Evolutionary conservation across 2,113 vertebrate genomes (phyloP), one percentile per base, ranked within the genome.

Genomic region (Vidua chalybeata): DNA sequence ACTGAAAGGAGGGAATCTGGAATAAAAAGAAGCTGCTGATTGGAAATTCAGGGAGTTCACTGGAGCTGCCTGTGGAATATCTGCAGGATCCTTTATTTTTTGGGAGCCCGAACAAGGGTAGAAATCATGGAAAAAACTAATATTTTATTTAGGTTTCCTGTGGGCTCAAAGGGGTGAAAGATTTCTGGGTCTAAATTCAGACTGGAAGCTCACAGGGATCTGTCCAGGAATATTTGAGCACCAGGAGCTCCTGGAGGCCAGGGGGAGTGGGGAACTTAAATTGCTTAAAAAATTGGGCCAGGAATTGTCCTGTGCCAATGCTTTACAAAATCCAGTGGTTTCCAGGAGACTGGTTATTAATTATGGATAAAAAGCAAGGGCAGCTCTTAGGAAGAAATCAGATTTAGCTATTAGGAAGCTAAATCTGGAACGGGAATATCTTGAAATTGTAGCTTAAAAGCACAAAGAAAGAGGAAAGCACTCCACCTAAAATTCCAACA

Each of bases 401-500:
- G 35, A 35, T 35, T 35, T 35, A 35, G 35, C 35, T 35, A 35
- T 35, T 35, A 35, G 35, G 35, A 35, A 14, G 7, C 37, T 23
- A 10, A 56, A 8, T 22, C 0, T 0, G 48, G 37, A 72, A 37
- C 6, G 5, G 15, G 31, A 35, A 0, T 0, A 7, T 10, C 5
- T 26, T 8, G 37, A 6, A 52, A 43, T 4, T 17, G 6, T 6
- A 12, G 24, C 31, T 72, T 58, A 3, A 48, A 56, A 66, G 1
- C 5, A 18, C 15, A 3, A n/a, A 58, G 2, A 5, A 19, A 45
- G 54, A 20, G 58, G 28, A 33, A 48, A 73, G 3, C 28, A 76
- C 79, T 43, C 13, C 33, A 11, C 24, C 12, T 14, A 54, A 2
- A 71, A n/a, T 30, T 5, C 30, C 55, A 19, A 0, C 30, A 22